Evolutionary conservation across 2,888 invertebrate genomes (phyloP).

Genomic region (Lepidochrysops patricia): DNA sequence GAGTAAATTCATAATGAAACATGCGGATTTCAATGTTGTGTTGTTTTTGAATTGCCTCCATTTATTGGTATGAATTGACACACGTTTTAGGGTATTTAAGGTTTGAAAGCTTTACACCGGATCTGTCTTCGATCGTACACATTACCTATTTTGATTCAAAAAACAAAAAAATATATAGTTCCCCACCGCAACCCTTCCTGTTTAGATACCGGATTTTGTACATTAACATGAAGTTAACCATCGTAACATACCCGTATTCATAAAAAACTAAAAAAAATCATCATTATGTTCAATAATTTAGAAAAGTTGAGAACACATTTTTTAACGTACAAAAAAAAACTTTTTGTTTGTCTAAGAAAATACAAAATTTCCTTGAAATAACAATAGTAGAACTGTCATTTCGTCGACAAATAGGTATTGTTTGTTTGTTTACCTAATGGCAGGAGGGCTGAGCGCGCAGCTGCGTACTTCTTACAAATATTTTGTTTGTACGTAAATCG

Average conservation of each 20-base stretch:
- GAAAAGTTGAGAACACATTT: not conserved
- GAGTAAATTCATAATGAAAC: too few species aligned
- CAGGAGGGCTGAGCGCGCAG: slow-evolving; percentile 59
- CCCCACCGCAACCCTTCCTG: not conserved
- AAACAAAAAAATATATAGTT: not conserved
- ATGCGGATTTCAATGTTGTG: too few species aligned
- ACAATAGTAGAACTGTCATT: slow-evolving; percentile 50
- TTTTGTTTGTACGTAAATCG: not conserved
- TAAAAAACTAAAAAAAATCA: too few species aligned
- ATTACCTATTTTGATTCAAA: not conserved
- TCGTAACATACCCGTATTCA: too few species aligned
- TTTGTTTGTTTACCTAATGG: slow-evolving; percentile 2
- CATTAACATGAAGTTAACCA: too few species aligned
- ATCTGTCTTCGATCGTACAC: too few species aligned
- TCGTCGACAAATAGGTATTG: slow-evolving; percentile 49
- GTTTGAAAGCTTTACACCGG: too few species aligned
- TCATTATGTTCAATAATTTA: too few species aligned
- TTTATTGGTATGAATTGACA: too few species aligned
- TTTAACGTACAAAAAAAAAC: not conserved
- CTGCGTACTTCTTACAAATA: slow-evolving; percentile 31
- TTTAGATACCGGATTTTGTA: too few species aligned
- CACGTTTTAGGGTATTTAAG: too few species aligned
- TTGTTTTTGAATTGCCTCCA: too few species aligned
- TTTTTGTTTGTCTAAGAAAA: not conserved
- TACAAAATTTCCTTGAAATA: slow-evolving; percentile 22